Percentiles rank a stretch among this genome's conserved stretches.
These are phyloP conservation scores for Melanophora roralis DNA, from an alignment of 2,888 invertebrate species.

Conservation along the genomic window DNA sequence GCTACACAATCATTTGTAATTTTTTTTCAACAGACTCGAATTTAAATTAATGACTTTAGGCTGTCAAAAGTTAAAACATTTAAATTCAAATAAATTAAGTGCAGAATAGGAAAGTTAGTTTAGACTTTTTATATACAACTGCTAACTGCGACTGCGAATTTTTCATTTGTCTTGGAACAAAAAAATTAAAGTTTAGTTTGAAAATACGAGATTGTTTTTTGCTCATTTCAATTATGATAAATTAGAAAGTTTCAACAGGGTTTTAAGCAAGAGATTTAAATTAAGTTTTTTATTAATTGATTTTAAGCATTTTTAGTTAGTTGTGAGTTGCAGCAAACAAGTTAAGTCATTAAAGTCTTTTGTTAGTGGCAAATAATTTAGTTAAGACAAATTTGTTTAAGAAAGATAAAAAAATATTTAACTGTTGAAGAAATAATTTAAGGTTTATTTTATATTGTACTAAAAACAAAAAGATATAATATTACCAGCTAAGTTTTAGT, in stretches of 20 bases:
- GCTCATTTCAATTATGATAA: slow-evolving; percentile 36
- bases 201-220: background rate
- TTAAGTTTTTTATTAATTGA: slow-evolving; percentile 37
- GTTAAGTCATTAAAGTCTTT: background rate
- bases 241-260: slow-evolving; percentile 31
- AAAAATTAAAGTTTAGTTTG: background rate
- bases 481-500: too few relatives aligned
- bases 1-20: background rate
- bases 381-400: too few relatives aligned
- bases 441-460: too few relatives aligned
- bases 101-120: slow-evolving; percentile 52
- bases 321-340: background rate
- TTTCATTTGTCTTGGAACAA: background rate
- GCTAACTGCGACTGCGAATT: background rate
- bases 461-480: too few relatives aligned
- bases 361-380: background rate
- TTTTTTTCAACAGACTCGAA: slow-evolving; percentile 53
- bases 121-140: background rate
- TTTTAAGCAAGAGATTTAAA: slow-evolving; percentile 37
- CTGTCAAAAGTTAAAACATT: slow-evolving; percentile 63
- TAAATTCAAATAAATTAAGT: slow-evolving; percentile 62
- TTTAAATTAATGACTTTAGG: slow-evolving; percentile 61
- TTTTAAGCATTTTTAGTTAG: background rate
- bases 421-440: too few relatives aligned
- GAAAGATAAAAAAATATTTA: too few relatives aligned